A percentile compares a stretch with the other conserved stretches of the same genome.
These are phyloP conservation scores for Steatocranus sp. DNA, from an alignment of 2,797 vertebrate genomes.

Conservation along the genomic window DNA sequence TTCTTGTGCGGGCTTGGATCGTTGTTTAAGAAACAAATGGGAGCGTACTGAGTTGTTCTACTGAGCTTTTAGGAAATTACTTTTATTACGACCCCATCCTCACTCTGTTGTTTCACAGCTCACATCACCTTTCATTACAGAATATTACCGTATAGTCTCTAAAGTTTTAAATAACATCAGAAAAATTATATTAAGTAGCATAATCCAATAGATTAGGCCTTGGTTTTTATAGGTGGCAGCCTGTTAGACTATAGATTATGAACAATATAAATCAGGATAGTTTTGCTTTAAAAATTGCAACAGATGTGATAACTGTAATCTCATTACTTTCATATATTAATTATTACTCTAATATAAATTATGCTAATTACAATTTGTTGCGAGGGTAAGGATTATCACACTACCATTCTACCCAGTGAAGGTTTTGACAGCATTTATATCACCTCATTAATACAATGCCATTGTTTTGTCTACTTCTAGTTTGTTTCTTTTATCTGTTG, in stretches of 20 bases:
- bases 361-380: slow-evolving; percentile 12
- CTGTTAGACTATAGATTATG: neutral
- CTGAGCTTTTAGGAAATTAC: slow-evolving; percentile 14
- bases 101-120: neutral
- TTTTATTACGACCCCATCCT: slow-evolving; percentile 4
- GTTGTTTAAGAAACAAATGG: slow-evolving; percentile 48
- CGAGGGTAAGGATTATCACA: slow-evolving; percentile 1
- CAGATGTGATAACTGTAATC: neutral
- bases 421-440: neutral
- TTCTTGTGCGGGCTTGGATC: slow-evolving; percentile 21
- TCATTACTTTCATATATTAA: slow-evolving; percentile 12
- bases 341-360: slow-evolving; percentile 1
- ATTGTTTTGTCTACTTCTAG: neutral
- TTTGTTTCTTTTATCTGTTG: neutral
- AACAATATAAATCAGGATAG: neutral
- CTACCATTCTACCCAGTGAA: neutral
- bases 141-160: neutral
- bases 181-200: neutral
- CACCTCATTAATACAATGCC: neutral
- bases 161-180: neutral
- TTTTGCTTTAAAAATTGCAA: neutral
- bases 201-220: neutral
- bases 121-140: neutral
- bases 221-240: neutral
- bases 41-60: neutral